These are phyloP conservation scores for Bombus fervidus DNA, from an alignment of 1,140 invertebrate species.

Conservation along the genomic window DNA sequence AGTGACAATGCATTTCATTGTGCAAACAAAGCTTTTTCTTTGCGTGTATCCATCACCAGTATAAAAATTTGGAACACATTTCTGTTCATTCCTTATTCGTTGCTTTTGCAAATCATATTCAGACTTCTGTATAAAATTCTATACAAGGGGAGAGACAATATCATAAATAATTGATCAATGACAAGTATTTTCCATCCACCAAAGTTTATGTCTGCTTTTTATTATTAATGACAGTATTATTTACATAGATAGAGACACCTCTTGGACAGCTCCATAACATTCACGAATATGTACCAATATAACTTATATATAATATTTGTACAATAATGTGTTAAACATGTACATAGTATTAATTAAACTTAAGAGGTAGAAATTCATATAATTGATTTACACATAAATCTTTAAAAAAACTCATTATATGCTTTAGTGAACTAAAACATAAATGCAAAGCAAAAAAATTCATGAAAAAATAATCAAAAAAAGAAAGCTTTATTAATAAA, in stretches of 20 bases:
- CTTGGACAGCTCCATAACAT: slow-evolving; percentile 67
- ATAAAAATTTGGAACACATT: slow-evolving; percentile 53
- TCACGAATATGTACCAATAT: slow-evolving; percentile 17
- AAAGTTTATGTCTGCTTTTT: slow-evolving; percentile 51
- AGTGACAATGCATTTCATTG: slow-evolving; percentile 70
- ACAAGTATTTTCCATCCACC: slow-evolving; percentile 53
- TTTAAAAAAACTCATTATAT: background rate
- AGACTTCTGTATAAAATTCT: slow-evolving; percentile 53
- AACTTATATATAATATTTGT: slow-evolving; percentile 18
- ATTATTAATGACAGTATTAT: slow-evolving; percentile 56
- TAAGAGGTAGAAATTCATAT: slow-evolving; percentile 16
- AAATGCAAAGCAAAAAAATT: slow-evolving; percentile 28
- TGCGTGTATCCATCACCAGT: slow-evolving; percentile 74
- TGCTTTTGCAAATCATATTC: slow-evolving; percentile 46
- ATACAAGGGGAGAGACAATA: slow-evolving; percentile 71
- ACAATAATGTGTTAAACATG: slow-evolving; percentile 13
- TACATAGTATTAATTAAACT: slow-evolving; percentile 27
- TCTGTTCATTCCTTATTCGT: slow-evolving; percentile 37
- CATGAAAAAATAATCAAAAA: background rate
- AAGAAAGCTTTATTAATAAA: slow-evolving; percentile 21
- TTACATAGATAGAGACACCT: slow-evolving; percentile 71
- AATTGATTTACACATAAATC: background rate
- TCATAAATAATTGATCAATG: slow-evolving; percentile 49
- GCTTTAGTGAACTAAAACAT: background rate
- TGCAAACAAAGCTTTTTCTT: slow-evolving; percentile 66